Evolutionary conservation across 2,113 vertebrate species (phyloP), one percentile per base, ranked within the genome.

Genomic region (Corapipo altera): DNA sequence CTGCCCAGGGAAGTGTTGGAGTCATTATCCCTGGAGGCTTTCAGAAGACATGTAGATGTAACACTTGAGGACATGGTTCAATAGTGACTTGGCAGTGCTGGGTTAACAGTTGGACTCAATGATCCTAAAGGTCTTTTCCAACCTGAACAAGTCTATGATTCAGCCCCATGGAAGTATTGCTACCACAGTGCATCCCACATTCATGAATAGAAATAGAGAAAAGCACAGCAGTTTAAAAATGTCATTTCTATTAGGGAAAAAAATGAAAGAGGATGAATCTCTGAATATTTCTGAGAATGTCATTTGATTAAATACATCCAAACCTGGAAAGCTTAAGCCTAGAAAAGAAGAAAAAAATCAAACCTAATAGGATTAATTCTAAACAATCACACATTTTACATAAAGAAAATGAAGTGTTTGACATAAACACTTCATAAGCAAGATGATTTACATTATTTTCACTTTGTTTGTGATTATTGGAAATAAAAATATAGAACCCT

Each of bases 361-460:
- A 93, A 67, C 14, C 7, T 41, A 8, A 48, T 71, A 71, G 57
- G 35, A 91, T 77, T 62, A 41, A 69, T 78, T 84, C 61, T 84
- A 74, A 91, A 90, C 19, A 90, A 74, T 30, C n/a, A 54, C 28
- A 54, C 16, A 70, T 73, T 82, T 64, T 75, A 24, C 54, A 69
- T 81, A 67, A 90, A 90, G 59, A 84, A 86, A 93, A 91, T 69
- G 3, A 91, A 94, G 66, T 39, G 44, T 54, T 69, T 92, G 70
- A 62, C 77, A 87, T 61, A 94, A 89, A 88, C 61, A 46, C 37
- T 94, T 82, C 57, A 81, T 26, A 35, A 95, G 49, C 19, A 81
- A 91, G 49, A 82, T 89, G 61, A 94, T 93, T 96, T 89, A 94
- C 76, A 73, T 93, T 44, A 90, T 87, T 93, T 95, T 64, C 62